phyloP scores from a whole-genome alignment of 2,113 vertebrate genomes.

The Microcebus jonahi region DNA sequence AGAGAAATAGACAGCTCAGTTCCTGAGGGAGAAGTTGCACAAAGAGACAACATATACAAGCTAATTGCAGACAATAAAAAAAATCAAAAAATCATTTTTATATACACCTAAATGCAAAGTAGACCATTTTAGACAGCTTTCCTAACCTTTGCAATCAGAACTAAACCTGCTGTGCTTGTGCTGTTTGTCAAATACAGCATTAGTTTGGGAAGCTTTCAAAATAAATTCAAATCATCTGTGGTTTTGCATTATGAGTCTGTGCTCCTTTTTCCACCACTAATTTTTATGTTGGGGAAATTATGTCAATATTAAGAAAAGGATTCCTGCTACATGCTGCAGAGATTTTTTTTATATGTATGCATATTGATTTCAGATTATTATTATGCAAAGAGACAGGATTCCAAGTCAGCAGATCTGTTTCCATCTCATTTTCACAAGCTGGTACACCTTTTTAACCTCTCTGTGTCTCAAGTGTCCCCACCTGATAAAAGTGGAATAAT shows the following conservation, averaged over 20 bases:
- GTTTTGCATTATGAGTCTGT: not conserved
- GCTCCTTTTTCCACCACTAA: not conserved
- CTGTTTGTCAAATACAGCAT: not conserved
- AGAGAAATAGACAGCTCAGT: constrained; percentile 21
- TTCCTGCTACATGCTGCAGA: not conserved
- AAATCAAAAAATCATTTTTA: constrained; percentile 26
- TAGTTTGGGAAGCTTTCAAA: not conserved
- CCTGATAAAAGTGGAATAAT: not conserved
- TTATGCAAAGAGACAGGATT: not conserved
- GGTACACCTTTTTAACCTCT: not conserved
- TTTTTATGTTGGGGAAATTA: not conserved
- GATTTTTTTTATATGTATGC: not conserved
- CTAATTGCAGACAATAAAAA: constrained; percentile 57
- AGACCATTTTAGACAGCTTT: not conserved
- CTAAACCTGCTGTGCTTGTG: not conserved
- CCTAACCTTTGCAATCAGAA: not conserved
- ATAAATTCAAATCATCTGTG: not conserved
- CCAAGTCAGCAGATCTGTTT: not conserved
- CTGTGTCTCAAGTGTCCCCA: not conserved
- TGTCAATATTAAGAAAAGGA: not conserved
- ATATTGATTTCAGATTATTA: not conserved
- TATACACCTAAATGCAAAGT: not conserved
- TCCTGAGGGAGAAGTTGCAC: not conserved
- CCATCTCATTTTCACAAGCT: not conserved
- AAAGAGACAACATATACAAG: not conserved